Percentiles rank a stretch among this genome's conserved stretches.
These are phyloP conservation scores for Tichodroma muraria DNA, from an alignment of 2,113 vertebrate genomes.

Conservation along the genomic window DNA sequence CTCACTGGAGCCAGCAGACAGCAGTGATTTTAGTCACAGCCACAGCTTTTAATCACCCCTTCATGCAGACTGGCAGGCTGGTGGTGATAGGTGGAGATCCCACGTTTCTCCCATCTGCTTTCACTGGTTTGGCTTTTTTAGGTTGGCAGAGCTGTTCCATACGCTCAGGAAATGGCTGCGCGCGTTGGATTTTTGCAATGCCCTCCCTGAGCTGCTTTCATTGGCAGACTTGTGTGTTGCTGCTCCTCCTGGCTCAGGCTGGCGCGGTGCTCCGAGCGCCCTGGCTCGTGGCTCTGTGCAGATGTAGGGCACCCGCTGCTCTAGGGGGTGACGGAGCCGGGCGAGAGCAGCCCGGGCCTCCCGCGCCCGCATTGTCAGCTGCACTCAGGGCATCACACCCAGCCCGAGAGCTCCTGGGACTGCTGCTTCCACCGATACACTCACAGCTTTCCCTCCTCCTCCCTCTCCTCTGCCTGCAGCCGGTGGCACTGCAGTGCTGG, in stretches of 20 bases:
- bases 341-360: neutral
- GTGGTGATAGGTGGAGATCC: neutral
- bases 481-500: accelerated
- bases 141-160: neutral
- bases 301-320: constrained; percentile 47
- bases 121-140: neutral
- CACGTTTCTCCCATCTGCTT: neutral
- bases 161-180: neutral
- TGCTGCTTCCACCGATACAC: neutral
- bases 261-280: neutral
- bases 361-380: neutral
- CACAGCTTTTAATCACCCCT: neutral
- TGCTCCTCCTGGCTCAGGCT: constrained; percentile 12
- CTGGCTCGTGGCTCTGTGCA: neutral
- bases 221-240: neutral
- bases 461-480: neutral
- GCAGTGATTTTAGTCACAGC: neutral
- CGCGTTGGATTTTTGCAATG: neutral
- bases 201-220: neutral
- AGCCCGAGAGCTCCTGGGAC: neutral
- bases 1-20: neutral
- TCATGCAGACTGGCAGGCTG: neutral
- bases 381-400: neutral
- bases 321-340: neutral
- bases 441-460: neutral